A percentile compares a stretch with the other conserved stretches of the same genome.
These are phyloP conservation scores for Periophthalmus modestus DNA, from an alignment of 2,113 vertebrate species.

Conservation along the genomic window DNA sequence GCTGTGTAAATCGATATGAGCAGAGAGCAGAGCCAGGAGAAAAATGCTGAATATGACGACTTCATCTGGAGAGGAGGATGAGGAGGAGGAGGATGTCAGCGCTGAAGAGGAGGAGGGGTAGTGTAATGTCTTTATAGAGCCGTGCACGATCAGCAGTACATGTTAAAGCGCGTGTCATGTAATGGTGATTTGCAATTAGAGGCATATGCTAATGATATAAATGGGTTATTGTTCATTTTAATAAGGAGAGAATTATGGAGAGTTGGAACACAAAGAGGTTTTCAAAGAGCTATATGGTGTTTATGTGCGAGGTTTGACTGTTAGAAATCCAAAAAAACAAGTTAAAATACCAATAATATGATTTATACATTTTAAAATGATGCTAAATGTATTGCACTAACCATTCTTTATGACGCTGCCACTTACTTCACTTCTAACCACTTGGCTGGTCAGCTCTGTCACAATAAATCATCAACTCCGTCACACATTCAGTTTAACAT, in stretches of 20 bases:
- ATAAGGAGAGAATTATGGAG: background rate
- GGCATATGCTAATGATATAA: background rate
- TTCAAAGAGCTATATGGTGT: too few species aligned
- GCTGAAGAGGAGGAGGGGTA: slow-evolving; percentile 9
- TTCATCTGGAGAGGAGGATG: slow-evolving; percentile 5
- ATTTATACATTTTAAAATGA: too few species aligned
- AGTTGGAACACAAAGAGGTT: too few species aligned
- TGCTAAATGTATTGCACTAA: too few species aligned
- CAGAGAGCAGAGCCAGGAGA: slow-evolving; percentile 21
- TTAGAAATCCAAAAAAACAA: too few species aligned
- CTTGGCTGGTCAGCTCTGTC: too few species aligned
- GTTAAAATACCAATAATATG: too few species aligned
- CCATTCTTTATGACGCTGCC: too few species aligned
- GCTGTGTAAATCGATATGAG: slow-evolving; percentile 48
- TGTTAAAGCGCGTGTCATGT: slow-evolving; percentile 21
- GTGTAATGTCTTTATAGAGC: slow-evolving; percentile 16
- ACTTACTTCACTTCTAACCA: too few species aligned
- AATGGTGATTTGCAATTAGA: slow-evolving; percentile 33
- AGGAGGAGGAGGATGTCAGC: slow-evolving; percentile 22
- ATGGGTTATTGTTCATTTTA: background rate
- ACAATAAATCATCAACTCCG: too few species aligned
- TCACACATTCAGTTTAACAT: too few species aligned
- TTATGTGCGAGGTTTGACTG: too few species aligned
- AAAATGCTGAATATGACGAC: slow-evolving; percentile 41
- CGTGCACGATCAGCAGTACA: slow-evolving; percentile 34